A percentile compares a stretch with the other conserved stretches of the same genome.
Evolutionary conservation across 2,888 invertebrate species (phyloP).

Genomic region (Campopleginae sp.): DNA sequence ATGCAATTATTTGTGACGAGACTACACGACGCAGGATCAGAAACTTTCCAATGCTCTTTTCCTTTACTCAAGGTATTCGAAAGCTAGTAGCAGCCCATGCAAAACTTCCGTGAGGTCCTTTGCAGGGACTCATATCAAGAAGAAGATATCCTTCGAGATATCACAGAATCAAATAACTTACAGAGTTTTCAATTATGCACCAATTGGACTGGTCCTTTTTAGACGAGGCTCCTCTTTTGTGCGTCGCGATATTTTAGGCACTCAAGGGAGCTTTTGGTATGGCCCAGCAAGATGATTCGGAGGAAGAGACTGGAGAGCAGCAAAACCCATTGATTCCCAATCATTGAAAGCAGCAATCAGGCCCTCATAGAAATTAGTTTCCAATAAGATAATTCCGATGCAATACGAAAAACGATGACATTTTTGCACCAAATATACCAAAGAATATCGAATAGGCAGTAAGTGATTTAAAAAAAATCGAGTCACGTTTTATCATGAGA

Average conservation of each 20-base stretch:
- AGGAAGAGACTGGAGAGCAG: neutral
- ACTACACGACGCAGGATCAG: neutral
- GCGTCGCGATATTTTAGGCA: too few species aligned
- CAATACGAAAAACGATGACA: neutral
- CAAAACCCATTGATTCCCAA: neutral
- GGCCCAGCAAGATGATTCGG: neutral
- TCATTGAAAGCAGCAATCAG: neutral
- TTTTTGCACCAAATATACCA: neutral
- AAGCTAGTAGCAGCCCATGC: neutral
- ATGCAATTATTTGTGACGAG: neutral
- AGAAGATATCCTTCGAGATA: neutral
- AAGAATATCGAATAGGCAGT: neutral
- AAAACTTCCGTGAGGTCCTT: neutral
- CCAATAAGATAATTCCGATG: neutral
- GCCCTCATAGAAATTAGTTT: neutral
- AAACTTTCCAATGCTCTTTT: neutral
- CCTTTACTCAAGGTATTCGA: neutral
- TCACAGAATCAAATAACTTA: neutral
- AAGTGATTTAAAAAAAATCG: neutral
- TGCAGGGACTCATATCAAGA: neutral
- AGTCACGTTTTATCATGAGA: neutral
- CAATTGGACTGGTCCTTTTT: neutral
- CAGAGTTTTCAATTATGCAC: neutral
- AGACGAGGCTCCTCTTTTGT: neutral
- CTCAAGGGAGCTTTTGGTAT: neutral